Conservation (phyloP, 2,888 invertebrate species). For the Drosophila kuntzei region DNA sequence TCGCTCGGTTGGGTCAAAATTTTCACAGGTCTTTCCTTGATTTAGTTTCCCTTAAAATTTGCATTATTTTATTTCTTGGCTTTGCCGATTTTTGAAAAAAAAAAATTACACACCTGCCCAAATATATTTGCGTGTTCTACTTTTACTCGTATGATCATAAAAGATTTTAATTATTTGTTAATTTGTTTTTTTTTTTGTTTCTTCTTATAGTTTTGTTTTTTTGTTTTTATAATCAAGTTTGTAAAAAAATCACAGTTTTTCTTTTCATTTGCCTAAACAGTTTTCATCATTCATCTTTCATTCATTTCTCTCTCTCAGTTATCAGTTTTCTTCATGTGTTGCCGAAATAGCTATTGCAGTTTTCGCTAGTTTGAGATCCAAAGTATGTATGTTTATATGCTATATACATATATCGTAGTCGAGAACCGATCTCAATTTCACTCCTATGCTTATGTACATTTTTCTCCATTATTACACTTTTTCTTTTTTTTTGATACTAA, state of each 20-base stretch:
- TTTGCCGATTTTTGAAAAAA: constrained; percentile 40
- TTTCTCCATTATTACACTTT: no score
- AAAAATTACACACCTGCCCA: constrained; percentile 20
- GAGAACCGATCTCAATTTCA: neutral
- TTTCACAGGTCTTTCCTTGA: constrained; percentile 32
- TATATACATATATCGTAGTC: constrained; percentile 11
- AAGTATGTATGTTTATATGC: constrained; percentile 33
- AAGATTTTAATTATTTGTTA: constrained; percentile 41
- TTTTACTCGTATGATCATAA: constrained; percentile 30
- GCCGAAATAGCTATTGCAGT: constrained; percentile 72
- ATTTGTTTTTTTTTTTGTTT: neutral
- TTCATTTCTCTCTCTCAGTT: constrained; percentile 16
- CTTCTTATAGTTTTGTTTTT: constrained; percentile 16
- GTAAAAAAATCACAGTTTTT: constrained; percentile 84
- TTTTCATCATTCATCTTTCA: constrained; percentile 28
- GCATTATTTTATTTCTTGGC: constrained; percentile 34
- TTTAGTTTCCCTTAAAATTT: constrained; percentile 14
- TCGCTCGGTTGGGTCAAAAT: constrained; percentile 54
- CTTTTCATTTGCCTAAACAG: constrained; percentile 77
- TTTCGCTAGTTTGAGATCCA: constrained; percentile 59
- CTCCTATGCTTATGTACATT: neutral
- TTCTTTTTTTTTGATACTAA: no score
- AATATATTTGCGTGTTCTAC: constrained; percentile 24
- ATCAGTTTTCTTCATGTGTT: constrained; percentile 21
- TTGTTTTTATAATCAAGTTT: constrained; percentile 74